Evolutionary conservation across 1,140 invertebrate genomes (phyloP), one percentile per base, ranked within the genome.

Genomic region (Aphelinus certus): DNA sequence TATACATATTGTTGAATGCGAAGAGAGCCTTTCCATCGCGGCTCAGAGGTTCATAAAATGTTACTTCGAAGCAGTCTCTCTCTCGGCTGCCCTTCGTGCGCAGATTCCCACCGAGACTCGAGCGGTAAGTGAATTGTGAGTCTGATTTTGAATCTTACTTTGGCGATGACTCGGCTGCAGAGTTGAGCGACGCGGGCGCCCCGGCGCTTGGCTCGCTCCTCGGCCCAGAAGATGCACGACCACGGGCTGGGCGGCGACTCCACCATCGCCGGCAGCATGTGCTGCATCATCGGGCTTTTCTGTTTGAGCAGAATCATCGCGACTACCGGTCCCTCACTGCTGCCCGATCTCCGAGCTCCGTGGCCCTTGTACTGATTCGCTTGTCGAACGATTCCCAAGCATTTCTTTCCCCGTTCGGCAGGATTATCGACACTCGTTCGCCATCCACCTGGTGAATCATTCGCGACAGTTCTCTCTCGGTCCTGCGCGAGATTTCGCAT

Each of bases 241-340:
- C 89, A 90, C n/a, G 87, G 87, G 1, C 87, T 88, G 62, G 89
- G 89, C 71, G 89, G 88, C 63, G 86, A 85, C 10, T 87, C 86
- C 60, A 85, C 84, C 58, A 85, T n/a, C 3, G n/a, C 26, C 55
- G 88, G 86, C 75, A 89, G 76, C 65, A 88, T 83, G 79, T 88
- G 88, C 78, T 88, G 83, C 53, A 49, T 42, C 86, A 89, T 87
- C 43, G 71, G 68, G 46, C 72, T 79, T 71, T 84, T 85, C 72
- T 84, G 81, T 77, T 83, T 82, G 69, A 82, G 70, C 67, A 81
- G 75, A 48, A 84, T 85, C 83, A 82, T 84, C 71, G 51, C 58
- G 62, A 26, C 26, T 26, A 26, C 26, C 26, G 26, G 26, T 26
- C 26, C 26, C 26, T 26, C 26, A 61, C 56, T 61, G 53, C 56